A percentile compares a stretch with the other conserved stretches of the same genome.
Evolutionary conservation across 2,113 vertebrate genomes (phyloP).

Genomic region (Neotoma lepida): DNA sequence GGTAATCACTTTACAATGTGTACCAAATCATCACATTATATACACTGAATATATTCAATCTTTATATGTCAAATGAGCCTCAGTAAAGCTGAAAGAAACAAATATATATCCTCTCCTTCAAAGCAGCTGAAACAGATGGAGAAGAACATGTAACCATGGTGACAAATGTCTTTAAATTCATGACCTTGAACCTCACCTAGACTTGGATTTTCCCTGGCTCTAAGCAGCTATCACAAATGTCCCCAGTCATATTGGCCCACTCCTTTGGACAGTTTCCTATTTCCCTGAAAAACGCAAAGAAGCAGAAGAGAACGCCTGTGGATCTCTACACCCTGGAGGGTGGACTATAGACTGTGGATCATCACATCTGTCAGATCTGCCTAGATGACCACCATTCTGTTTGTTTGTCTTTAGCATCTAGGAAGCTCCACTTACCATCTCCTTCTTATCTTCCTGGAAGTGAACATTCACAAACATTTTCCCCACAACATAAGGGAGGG

Average conservation of each 20-base stretch:
- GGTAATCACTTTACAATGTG: not conserved
- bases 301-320: not conserved
- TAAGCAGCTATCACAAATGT: not conserved
- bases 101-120: not conserved
- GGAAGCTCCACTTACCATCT: conserved; percentile 88
- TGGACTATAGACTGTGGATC: not conserved
- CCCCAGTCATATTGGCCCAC: not conserved
- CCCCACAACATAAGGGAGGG: conserved; percentile 92
- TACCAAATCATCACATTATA: not conserved
- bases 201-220: not conserved
- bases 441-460: conserved; percentile 98
- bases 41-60: not conserved
- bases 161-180: conserved; percentile 5
- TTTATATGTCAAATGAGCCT: not conserved
- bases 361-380: not conserved
- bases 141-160: not conserved
- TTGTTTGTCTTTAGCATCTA: not conserved
- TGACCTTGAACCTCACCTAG: conserved; percentile 21
- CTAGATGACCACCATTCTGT: not conserved
- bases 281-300: conserved; percentile 1
- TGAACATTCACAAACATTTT: conserved; percentile 95
- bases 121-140: conserved; percentile 6
- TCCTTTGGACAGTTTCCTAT: not conserved
- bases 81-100: not conserved
- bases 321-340: not conserved